Base-by-base conservation (phyloP, 2,113 vertebrate genomes). In the Emydura subglobosa region DNA sequence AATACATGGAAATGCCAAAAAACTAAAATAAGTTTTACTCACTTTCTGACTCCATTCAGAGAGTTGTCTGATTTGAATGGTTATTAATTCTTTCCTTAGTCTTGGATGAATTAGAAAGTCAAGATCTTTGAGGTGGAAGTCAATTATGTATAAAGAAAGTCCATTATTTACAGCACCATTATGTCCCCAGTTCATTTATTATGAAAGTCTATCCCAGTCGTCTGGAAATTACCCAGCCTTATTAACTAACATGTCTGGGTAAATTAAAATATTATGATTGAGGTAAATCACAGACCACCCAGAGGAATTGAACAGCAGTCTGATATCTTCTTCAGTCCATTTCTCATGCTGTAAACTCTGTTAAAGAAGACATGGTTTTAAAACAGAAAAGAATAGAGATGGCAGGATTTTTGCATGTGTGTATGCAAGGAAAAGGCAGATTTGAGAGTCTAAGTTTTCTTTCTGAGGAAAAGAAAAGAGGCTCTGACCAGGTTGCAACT, bases 121-220 rank as follows among this genome's bases (percentile, higher is more conserved):
- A 80, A 53, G 49, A 29, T 94, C 53, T 92, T 92, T 91, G 89
- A 95, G 47, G 39, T 72, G 76, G 79, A 87, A 95, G 90, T 96
- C 86, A 94, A 93, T 96, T 96, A 94, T 49, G 11, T 88, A 90
- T 85, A 92, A 96, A 95, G 57, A 93, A 12, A 91, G 83, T 79
- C 81, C 31, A 93, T 96, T 91, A 90, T 97, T 96, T 94, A 93
- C 89, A 87, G 10, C 53, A 86, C 25, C 10, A 83, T 94, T 84
- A 86, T 93, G 47, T 83, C 57, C 80, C 39, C 14, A 76, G 72
- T 44, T 95, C 59, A 88, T 91, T 85, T 95, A 78, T 92, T 91
- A 93, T 19, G 85, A 44, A 90, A 95, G 39, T 9, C 42, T 89
- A 53, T 87, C 54, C n/a, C 25, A 50, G 91, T 88, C 22, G 83